Evolutionary conservation across 2,797 vertebrate species (phyloP).

Genomic region (Sorex maritimensis): DNA sequence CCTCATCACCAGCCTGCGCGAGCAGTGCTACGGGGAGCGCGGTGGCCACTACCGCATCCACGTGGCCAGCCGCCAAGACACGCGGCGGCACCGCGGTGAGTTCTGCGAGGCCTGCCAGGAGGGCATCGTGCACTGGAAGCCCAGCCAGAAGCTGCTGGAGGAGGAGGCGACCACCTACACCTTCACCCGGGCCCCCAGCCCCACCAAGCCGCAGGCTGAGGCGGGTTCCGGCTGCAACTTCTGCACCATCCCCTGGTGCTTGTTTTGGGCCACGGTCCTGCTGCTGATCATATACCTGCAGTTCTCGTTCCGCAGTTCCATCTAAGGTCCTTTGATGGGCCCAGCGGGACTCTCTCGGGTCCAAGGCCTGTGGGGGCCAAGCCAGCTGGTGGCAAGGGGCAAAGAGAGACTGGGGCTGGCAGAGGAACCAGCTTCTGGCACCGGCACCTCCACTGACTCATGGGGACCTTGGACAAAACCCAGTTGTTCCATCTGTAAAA

Average conservation of each 20-base stretch:
- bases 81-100: conserved; percentile 77
- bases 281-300: conserved; percentile 85
- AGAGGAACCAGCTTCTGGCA: background rate
- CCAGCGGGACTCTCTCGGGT: background rate
- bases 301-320: conserved; percentile 82
- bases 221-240: conserved; percentile 80
- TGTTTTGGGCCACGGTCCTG: conserved; percentile 85
- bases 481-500: conserved; percentile 5
- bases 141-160: conserved; percentile 83
- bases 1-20: conserved; percentile 83
- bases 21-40: conserved; percentile 84
- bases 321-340: conserved; percentile 48
- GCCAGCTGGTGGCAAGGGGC: background rate
- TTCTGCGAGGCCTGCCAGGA: conserved; percentile 86
- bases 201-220: conserved; percentile 73
- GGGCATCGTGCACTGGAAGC: conserved; percentile 86
- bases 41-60: conserved; percentile 84
- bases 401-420: background rate
- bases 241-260: conserved; percentile 85
- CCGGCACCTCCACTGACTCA: background rate
- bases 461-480: background rate
- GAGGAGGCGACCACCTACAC: conserved; percentile 84
- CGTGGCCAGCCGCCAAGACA: conserved; percentile 82
- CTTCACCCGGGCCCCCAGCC: conserved; percentile 80
- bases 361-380: background rate